Percentiles rank a stretch among this genome's conserved stretches.
Evolutionary conservation across 2,113 vertebrate genomes (phyloP).

Genomic region (Pelmatolapia mariae): DNA sequence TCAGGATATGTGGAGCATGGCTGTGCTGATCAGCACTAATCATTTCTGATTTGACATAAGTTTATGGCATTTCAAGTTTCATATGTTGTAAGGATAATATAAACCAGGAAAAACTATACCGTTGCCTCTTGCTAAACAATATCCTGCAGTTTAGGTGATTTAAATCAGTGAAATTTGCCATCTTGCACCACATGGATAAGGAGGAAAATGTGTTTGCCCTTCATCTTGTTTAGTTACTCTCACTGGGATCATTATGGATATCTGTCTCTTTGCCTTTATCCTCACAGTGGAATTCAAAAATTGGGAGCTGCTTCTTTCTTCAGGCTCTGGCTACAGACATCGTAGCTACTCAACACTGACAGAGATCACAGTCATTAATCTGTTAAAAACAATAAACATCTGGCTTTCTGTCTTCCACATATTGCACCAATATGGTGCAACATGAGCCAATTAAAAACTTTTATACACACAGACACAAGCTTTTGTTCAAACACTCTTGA

Average conservation of each 20-base stretch:
- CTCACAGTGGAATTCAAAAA: not conserved
- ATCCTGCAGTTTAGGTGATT: not conserved
- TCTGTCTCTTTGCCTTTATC: not conserved
- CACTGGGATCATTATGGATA: not conserved
- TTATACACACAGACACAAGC: conserved; percentile 9
- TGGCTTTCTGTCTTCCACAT: conserved; percentile 47
- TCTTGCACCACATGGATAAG: not conserved
- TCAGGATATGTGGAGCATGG: not conserved
- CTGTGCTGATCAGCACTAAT: not conserved
- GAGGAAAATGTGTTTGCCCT: not conserved
- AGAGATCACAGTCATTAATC: conserved; percentile 36
- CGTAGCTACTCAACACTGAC: conserved; percentile 1
- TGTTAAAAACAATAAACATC: conserved; percentile 63
- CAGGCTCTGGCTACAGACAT: conserved; percentile 3
- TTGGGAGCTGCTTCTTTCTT: not conserved
- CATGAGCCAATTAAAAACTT: conserved; percentile 60
- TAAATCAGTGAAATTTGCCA: not conserved
- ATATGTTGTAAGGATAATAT: not conserved
- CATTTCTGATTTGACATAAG: not conserved
- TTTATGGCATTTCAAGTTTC: not conserved
- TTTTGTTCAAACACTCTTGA: conserved; percentile 12
- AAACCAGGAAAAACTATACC: not conserved
- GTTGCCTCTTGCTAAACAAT: not conserved
- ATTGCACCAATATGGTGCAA: conserved; percentile 55
- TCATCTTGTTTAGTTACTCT: not conserved